These are phyloP conservation scores for Megastigmus dorsalis DNA, from an alignment of 2,888 invertebrate species.

Conservation along the genomic window DNA sequence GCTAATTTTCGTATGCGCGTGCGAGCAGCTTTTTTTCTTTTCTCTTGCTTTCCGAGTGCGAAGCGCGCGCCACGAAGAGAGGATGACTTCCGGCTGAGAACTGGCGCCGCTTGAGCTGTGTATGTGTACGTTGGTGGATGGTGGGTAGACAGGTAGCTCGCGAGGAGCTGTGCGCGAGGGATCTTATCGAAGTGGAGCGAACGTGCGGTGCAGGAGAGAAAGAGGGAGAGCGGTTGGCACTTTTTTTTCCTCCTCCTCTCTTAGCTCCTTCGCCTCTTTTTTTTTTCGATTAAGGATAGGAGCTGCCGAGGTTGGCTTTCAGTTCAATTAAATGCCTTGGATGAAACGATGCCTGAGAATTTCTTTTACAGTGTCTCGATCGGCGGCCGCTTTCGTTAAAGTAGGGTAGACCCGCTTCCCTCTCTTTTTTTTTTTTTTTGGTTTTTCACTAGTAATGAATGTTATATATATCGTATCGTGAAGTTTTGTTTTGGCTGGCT, in stretches of 20 bases:
- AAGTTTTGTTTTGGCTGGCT: too few relatives aligned
- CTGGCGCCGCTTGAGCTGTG: neutral
- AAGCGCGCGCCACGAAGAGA: neutral
- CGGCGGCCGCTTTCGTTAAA: too few relatives aligned
- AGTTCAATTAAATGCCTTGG: too few relatives aligned
- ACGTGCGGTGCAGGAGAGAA: slow-evolving; percentile 9
- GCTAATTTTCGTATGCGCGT: slow-evolving; percentile 11
- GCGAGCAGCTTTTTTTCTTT: neutral
- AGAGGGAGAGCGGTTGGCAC: slow-evolving; percentile 5
- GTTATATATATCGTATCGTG: too few relatives aligned
- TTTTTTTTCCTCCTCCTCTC: neutral
- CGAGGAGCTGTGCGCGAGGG: neutral
- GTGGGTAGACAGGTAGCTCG: neutral
- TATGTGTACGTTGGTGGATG: too few relatives aligned
- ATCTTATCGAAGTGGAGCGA: slow-evolving; percentile 49
- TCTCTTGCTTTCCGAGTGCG: neutral
- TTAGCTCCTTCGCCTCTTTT: neutral
- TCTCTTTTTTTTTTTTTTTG: too few relatives aligned
- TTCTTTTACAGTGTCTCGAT: too few relatives aligned
- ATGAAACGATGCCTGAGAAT: too few relatives aligned
- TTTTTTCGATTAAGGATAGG: too few relatives aligned
- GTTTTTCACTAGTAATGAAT: too few relatives aligned
- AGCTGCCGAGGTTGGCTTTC: too few relatives aligned
- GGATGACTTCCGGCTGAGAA: slow-evolving; percentile 14
- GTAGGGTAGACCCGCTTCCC: too few relatives aligned